A percentile compares a stretch with the other conserved stretches of the same genome.
Conservation (phyloP, 1,140 invertebrate genomes). For the Trachymyrmex septentrionalis region DNA sequence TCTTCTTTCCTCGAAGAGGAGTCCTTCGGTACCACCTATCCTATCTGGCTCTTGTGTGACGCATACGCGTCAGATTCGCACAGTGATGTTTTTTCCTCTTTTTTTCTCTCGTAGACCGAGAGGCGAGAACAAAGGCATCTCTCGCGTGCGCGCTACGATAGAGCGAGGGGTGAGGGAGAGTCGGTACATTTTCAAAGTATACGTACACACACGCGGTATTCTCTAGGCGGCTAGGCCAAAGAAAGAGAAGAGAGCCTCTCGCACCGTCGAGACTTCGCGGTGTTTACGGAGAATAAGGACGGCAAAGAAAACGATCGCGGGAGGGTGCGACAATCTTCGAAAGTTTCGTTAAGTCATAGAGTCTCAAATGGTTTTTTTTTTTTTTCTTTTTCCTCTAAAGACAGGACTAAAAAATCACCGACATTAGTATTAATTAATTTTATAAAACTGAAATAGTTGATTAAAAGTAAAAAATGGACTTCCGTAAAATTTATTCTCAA, state of each 20-base stretch:
- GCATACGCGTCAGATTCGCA: slow-evolving; percentile 67
- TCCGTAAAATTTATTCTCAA: neutral
- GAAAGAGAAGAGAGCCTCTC: slow-evolving; percentile 41
- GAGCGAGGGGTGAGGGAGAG: slow-evolving; percentile 13
- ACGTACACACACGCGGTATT: neutral
- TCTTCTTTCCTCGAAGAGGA: slow-evolving; percentile 65
- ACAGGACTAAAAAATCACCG: neutral
- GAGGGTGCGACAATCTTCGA: slow-evolving; percentile 26
- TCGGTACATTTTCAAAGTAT: slow-evolving; percentile 57
- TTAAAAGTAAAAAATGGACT: neutral
- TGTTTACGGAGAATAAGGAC: slow-evolving; percentile 48
- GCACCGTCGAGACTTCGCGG: slow-evolving; percentile 1
- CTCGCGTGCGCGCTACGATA: slow-evolving; percentile 31
- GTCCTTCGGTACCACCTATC: slow-evolving; percentile 66
- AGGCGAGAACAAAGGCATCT: slow-evolving; percentile 53
- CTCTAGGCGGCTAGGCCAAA: slow-evolving; percentile 59
- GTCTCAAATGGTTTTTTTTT: neutral
- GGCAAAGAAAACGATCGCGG: slow-evolving; percentile 49
- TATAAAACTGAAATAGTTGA: neutral
- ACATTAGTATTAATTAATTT: neutral
- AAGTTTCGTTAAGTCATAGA: neutral
- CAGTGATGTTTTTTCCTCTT: slow-evolving; percentile 8
- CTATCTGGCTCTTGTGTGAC: slow-evolving; percentile 55
- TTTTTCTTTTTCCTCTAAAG: neutral
- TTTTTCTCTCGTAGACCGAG: slow-evolving; percentile 37